These are phyloP conservation scores for Polia nebulosa DNA, from an alignment of 2,888 invertebrate species.

Conservation along the genomic window DNA sequence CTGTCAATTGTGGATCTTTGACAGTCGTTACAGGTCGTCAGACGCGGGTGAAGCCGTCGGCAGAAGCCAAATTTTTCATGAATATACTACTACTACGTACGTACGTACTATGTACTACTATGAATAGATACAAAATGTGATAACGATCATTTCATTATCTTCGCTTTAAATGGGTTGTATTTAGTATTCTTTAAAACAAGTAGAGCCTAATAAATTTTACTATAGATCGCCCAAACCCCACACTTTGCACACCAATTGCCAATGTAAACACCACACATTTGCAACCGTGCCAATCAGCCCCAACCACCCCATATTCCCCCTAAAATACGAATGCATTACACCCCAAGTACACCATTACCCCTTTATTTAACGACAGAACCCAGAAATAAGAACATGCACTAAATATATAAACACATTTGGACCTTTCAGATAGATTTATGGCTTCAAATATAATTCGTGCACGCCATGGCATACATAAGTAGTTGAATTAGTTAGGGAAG, in stretches of 20 bases:
- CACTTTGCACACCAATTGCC: slow-evolving; percentile 25
- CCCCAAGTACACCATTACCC: slow-evolving; percentile 61
- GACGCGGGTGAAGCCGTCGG: no score
- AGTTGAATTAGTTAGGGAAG: slow-evolving; percentile 79
- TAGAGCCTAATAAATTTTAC: not conserved
- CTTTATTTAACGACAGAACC: slow-evolving; percentile 68
- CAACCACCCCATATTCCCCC: slow-evolving; percentile 35
- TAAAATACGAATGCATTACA: slow-evolving; percentile 63
- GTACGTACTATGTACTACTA: no score
- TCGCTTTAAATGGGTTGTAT: no score
- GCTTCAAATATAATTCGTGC: slow-evolving; percentile 75
- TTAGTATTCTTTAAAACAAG: no score
- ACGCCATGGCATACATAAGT: slow-evolving; percentile 76
- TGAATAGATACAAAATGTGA: not conserved
- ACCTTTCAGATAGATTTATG: slow-evolving; percentile 77
- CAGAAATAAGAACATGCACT: slow-evolving; percentile 66
- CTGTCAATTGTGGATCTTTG: no score
- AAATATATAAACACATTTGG: slow-evolving; percentile 73
- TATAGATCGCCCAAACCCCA: slow-evolving; percentile 22
- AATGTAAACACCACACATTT: slow-evolving; percentile 37
- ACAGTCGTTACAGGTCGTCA: no score
- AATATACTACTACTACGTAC: no score
- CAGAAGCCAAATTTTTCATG: no score
- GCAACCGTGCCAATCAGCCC: slow-evolving; percentile 48
- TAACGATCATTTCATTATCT: not conserved